Evolutionary conservation across 2,888 invertebrate species (phyloP), one percentile per base, ranked within the genome.

Genomic region (Mamestra brassicae): DNA sequence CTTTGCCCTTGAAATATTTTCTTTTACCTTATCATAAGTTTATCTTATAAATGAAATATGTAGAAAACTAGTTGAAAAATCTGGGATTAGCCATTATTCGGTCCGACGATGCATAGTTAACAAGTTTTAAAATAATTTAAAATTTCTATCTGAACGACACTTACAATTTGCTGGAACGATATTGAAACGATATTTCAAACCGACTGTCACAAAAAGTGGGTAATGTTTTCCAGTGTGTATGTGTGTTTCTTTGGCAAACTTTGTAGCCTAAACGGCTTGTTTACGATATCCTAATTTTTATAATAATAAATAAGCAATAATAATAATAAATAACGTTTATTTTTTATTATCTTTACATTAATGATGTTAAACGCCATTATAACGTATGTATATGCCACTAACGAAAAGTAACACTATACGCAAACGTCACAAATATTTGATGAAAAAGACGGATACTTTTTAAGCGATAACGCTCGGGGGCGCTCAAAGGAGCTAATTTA

Each of bases 71-170:
- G 61, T 74, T 50, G 55, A 62, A 61, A 76, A 68, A 65, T 73
- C 60, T 38, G 15, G 61, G 67, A 47, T 64, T 67, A 73, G 60
- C 70, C 71, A 85, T 85, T 84, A 83, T 76, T 60, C 26, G 36
- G 64, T 62, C 71, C 72, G 52, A 65, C 78, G 76, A 73, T 83
- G 85, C 84, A 78, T 67, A 68, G 15, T 38, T 80, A 83, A 84
- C 64, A 78, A 81, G 74, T 70, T 81, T 75, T 47, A 74, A 81
- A 74, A 83, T 80, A 75, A 82, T 78, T 83, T 78, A 71, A 79
- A 50, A 77, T 61, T 73, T 45, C 58, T 69, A 26, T 36, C 11
- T 5, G 34, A 72, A 75, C 75, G 77, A 70, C 45, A 78, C 34
- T 67, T 76, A 69, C 42, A 76, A 70, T 62, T 60, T 34, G 42